Base-by-base conservation (phyloP, 2,797 vertebrate genomes). In the Microchirus variegatus region DNA sequence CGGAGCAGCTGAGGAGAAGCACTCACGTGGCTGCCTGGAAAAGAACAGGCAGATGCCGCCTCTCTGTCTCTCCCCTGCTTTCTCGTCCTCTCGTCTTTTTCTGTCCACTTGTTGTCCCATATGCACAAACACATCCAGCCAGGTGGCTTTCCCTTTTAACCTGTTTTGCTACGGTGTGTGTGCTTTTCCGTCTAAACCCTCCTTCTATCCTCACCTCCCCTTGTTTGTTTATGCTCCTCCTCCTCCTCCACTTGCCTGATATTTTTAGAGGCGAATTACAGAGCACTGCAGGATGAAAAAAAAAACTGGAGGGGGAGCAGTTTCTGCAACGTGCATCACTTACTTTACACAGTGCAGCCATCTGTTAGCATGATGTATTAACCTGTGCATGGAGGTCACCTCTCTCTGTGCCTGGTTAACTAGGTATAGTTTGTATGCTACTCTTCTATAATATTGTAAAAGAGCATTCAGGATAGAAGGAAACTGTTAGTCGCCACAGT, bases 251-350 rank as follows among this genome's bases (percentile, higher is more conserved):
- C 69, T 73, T 81, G 77, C 70, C 55, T 77, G 87, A 78, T 94
- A 92, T 93, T 91, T 92, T 92, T 92, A 92, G 88, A 85, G 78
- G 69, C 79, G 78, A 89, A 88, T 92, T 89, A 89, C 82, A 82
- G 79, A 84, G 73, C 77, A 78, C 84, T 76, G 83, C 85, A 70
- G 80, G 59, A 77, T 57, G 44, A 45, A 73, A 77, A 78, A 40
- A 80, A 77, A 85, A 85, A 69, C 5, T 37, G 36, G 51, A 76
- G 67, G 74, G 75, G 70, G 77, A 89, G 85, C 85, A 83, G 87
- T 82, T 87, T 86, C 16, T 10, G 72, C 82, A 90, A 88, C 86
- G 70, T 89, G 86, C 70, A 65, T 89, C 19, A 69, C 76, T 87
- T 83, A 60, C 61, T 59, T 66, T 57, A 66, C 63, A 58, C 53